Evolutionary conservation across 2,888 invertebrate species (phyloP).

Genomic region (Eumerus sabulonum): DNA sequence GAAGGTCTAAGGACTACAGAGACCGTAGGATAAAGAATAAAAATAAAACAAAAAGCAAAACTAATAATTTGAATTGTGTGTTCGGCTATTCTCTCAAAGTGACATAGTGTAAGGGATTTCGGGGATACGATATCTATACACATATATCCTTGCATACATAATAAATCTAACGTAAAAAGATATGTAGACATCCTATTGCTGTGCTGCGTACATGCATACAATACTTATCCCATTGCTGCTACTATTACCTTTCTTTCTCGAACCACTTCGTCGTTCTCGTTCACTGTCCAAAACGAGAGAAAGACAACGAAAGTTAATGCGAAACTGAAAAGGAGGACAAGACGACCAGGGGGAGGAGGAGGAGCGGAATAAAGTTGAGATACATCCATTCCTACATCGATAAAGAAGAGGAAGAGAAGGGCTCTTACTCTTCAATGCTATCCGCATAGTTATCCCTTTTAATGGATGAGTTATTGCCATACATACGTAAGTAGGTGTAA

Average conservation of each 20-base stretch:
- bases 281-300: conserved; percentile 8
- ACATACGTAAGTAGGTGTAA: conserved; percentile 69
- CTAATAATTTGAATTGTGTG: conserved; percentile 69
- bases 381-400: background rate
- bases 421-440: conserved; percentile 64
- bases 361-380: background rate
- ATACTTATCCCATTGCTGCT: conserved; percentile 7
- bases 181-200: conserved; percentile 18
- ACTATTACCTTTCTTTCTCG: conserved; percentile 38
- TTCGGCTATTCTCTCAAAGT: conserved; percentile 64
- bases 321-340: no score
- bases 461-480: conserved; percentile 69
- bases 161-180: conserved; percentile 59
- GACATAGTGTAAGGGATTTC: conserved; percentile 67
- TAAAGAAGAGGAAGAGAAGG: conserved; percentile 17
- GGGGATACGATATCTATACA: conserved; percentile 37
- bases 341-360: background rate
- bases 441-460: conserved; percentile 69
- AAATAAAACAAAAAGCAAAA: conserved; percentile 65
- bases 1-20: conserved; percentile 9
- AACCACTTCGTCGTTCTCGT: no score
- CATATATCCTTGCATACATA: conserved; percentile 66
- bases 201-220: background rate
- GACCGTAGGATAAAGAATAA: conserved; percentile 16
- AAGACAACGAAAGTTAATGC: conserved; percentile 15